Percentiles rank a stretch among this genome's conserved stretches.
These are phyloP conservation scores for Podarcis muralis DNA, from an alignment of 2,113 vertebrate species.

Conservation along the genomic window DNA sequence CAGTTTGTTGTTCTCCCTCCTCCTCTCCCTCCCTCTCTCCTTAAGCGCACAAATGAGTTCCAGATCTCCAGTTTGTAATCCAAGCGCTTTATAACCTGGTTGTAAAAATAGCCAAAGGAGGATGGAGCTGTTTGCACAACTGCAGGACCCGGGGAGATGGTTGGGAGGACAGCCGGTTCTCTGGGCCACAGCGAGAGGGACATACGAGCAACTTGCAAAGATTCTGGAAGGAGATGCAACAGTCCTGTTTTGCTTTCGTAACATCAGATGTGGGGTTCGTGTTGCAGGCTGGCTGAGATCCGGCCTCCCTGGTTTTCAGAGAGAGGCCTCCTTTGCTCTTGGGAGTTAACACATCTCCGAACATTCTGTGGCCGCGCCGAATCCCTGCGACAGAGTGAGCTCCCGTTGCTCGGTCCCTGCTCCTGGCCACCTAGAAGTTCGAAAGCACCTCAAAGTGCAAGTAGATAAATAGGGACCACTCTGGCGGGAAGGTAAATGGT, in stretches of 20 bases:
- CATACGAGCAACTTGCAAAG: too few species aligned
- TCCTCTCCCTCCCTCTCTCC: slow-evolving; percentile 47
- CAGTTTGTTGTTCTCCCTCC: not conserved
- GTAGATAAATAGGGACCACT: too few species aligned
- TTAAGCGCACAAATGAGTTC: slow-evolving; percentile 78
- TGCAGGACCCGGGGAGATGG: not conserved
- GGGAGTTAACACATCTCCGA: not conserved
- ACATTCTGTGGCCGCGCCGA: too few species aligned
- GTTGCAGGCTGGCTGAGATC: too few species aligned
- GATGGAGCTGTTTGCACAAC: slow-evolving; percentile 2
- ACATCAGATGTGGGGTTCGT: not conserved
- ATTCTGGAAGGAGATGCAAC: not conserved
- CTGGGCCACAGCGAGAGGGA: not conserved
- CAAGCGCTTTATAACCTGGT: slow-evolving; percentile 65
- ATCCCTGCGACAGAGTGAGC: too few species aligned
- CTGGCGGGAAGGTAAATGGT: too few species aligned
- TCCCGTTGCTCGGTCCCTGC: too few species aligned
- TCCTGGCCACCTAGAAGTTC: too few species aligned
- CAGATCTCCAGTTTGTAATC: slow-evolving; percentile 73
- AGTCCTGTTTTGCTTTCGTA: not conserved
- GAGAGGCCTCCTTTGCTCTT: not conserved
- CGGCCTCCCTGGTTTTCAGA: not conserved
- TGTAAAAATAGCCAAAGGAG: slow-evolving; percentile 26
- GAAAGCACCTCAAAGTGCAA: too few species aligned
- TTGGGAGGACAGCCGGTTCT: not conserved